These are phyloP conservation scores for Nerophis lumbriciformis DNA, from an alignment of 2,113 vertebrate genomes.

Conservation along the genomic window DNA sequence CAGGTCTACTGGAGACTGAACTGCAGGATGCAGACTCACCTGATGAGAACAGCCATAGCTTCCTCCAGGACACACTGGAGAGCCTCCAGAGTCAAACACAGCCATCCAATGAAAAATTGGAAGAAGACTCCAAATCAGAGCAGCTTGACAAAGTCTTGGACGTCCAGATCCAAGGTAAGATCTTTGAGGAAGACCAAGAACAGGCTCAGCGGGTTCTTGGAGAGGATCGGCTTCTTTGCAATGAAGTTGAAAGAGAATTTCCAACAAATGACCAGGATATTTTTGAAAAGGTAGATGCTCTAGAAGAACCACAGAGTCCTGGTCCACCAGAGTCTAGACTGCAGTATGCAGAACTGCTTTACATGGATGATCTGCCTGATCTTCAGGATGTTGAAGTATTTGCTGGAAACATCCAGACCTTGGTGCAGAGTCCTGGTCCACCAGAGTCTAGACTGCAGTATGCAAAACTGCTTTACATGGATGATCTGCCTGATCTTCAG, in stretches of 20 bases:
- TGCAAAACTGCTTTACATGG: no score
- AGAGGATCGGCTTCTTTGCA: background rate
- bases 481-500: no score
- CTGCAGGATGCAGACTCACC: slow-evolving; percentile 33
- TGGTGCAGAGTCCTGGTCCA: background rate
- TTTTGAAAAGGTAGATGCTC: background rate
- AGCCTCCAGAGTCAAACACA: slow-evolving; percentile 27
- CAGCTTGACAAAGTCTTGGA: background rate
- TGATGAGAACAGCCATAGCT: background rate
- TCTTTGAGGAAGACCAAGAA: slow-evolving; percentile 25
- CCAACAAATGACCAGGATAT: background rate
- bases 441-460: slow-evolving; percentile 7
- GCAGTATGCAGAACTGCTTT: slow-evolving; percentile 43
- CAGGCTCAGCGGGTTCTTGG: background rate
- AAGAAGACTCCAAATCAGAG: slow-evolving; percentile 22
- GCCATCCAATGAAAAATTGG: slow-evolving; percentile 3
- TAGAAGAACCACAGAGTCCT: slow-evolving; percentile 6
- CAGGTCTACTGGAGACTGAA: slow-evolving; percentile 38
- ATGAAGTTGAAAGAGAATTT: background rate
- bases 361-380: slow-evolving; percentile 73
- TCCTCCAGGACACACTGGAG: slow-evolving; percentile 35
- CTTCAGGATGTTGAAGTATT: slow-evolving; percentile 73
- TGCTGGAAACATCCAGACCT: no score
- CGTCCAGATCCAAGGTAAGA: background rate
- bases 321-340: slow-evolving; percentile 39